These are phyloP conservation scores for Cottus gobio DNA, from an alignment of 2,113 vertebrate species.

Conservation along the genomic window DNA sequence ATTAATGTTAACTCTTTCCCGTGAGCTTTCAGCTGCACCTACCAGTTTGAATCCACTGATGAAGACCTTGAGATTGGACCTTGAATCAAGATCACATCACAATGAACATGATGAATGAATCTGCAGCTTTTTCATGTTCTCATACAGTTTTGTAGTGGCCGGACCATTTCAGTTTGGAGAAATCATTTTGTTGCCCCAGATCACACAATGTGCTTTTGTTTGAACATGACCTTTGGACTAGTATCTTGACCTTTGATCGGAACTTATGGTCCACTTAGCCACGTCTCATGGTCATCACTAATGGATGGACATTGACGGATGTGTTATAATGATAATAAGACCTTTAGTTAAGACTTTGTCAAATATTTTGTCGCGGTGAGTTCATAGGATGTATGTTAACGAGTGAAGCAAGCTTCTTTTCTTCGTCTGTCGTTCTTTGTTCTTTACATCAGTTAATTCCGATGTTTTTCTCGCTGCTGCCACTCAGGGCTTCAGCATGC, in stretches of 20 bases:
- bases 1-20: not conserved
- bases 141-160: too few relatives aligned
- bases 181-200: not conserved
- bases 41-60: not conserved
- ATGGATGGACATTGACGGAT: not conserved
- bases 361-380: not conserved
- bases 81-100: not conserved
- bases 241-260: not conserved
- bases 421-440: not conserved
- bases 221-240: not conserved
- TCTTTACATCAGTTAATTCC: not conserved
- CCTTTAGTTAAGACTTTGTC: not conserved
- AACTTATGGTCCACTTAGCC: not conserved
- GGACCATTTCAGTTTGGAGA: not conserved
- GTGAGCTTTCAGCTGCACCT: not conserved
- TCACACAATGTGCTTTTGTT: not conserved
- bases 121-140: not conserved
- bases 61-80: not conserved
- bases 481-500: not conserved
- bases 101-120: not conserved
- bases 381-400: not conserved
- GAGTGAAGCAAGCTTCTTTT: not conserved
- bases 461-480: not conserved
- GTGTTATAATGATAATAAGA: not conserved
- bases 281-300: not conserved